Base-by-base conservation (phyloP, 2,113 vertebrate species). In the Eclectus roratus region DNA sequence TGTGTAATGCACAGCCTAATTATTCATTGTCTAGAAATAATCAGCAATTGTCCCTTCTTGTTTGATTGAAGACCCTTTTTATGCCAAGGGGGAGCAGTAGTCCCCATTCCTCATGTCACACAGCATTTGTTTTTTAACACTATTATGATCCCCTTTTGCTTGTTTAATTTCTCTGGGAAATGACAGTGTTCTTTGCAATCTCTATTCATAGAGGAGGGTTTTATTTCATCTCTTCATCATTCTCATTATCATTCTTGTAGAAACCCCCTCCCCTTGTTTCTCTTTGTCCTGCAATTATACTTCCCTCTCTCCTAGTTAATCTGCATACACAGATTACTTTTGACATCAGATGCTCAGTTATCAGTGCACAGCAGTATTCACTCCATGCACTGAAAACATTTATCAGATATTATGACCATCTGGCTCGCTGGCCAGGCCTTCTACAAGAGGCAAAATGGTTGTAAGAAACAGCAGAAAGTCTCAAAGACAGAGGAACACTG, bases 1-100 rank as follows among this genome's bases (percentile, higher is more conserved):
- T 97, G 96, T 92, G 93, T 65, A 81, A 81, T 89, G 77, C 65
- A 85, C 65, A 76, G 77, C 31, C 52, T 96, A 95, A 97, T 94
- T 94, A 92, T 94, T 84, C 84, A 92, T 97, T 95, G 96, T 97
- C 61, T 91, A 52, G 93, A 91, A 92, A 97, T 87, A 96, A 94
- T 89, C 61, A 91, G 89, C 91, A 94, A 89, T 97, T 97, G 93
- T 96, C 77, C 61, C 13, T 92, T 95, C 56, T 92, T 86, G 70
- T 87, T 93, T 96, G 80, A 97, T 93, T 96, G 86, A 95, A 92
- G 80, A 86, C 44, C 47, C 86, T 35, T 60, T 93, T 91, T 92
- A 43, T 92, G 61, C 52, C 8, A 37, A 33, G 24, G 61, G 17
- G 70, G 9, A 92, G 56, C 28, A 84, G 55, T 64, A 84, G 35